Base-by-base conservation (phyloP, 2,888 invertebrate species). In the Epinotia ramella region DNA sequence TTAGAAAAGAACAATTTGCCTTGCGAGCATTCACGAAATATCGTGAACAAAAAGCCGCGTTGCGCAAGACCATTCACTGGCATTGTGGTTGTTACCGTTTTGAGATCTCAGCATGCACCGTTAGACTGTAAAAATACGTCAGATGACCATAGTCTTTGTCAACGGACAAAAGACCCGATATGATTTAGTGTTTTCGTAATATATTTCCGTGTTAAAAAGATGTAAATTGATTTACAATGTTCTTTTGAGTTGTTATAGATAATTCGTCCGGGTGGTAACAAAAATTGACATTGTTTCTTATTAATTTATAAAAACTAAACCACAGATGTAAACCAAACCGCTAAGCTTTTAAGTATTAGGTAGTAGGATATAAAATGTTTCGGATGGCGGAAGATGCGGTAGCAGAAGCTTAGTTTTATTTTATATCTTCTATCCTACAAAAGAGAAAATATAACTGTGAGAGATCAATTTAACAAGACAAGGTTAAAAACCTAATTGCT, bases 11-110 rank as follows among this genome's bases (percentile, higher is more conserved):
- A 86, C 85, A 83, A 85, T 86, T 84, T 85, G 83, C 84, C 84
- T 87, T 84, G 83, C 83, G 80, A 83, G 81, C 87, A 85, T 88
- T 86, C 88, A 91, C 88, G 88, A 89, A 89, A 87, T 88, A 85
- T 89, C 89, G 89, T 89, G 88, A 84, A 91, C 88, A 91, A 89
- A 88, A 88, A 88, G 83, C 9, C 9, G 85, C 84, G 80, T 93
- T 93, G 92, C 91, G 92, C 92, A 93, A 93, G 86, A 83, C 87
- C 87, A 89, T 90, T 91, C 89, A 89, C 85, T 80, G 81, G 85
- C 85, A 89, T 92, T 92, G 70, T 71, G 57, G 63, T 40, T 73
- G 91, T 92, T 86, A 87, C 85, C 86, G 84, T 86, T 89, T 88
- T 83, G 86, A 88, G 84, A 81, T 89, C 87, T 87, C 87, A 89